Percentiles rank a stretch among this genome's conserved stretches.
phyloP scores from a whole-genome alignment of 2,797 vertebrate genomes.

The Clangula hyemalis region DNA sequence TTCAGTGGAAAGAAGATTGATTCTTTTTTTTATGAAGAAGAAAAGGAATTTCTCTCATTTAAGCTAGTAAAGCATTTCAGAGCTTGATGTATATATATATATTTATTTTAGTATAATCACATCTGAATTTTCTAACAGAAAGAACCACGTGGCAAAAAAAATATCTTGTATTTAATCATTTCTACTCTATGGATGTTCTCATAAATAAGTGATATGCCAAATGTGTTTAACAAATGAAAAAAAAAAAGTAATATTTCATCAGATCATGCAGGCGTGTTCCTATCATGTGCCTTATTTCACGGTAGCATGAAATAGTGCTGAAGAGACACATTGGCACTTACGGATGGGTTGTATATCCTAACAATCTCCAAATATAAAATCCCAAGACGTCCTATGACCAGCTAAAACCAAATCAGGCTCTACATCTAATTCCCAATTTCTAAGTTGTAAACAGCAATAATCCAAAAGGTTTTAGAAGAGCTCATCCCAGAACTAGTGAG shows the following conservation, averaged over 20 bases:
- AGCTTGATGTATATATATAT: not conserved
- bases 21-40: not conserved
- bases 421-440: not conserved
- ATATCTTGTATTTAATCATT: not conserved
- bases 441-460: not conserved
- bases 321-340: not conserved
- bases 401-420: not conserved
- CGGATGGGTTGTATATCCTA: not conserved
- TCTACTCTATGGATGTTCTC: not conserved
- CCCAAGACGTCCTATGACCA: not conserved
- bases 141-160: not conserved
- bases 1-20: not conserved
- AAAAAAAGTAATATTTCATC: not conserved
- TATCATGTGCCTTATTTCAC: not conserved
- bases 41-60: not conserved
- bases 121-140: not conserved
- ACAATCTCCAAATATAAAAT: not conserved
- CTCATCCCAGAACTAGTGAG: not conserved
- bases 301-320: fast-evolving
- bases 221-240: not conserved
- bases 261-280: not conserved
- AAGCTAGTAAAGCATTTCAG: not conserved
- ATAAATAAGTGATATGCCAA: not conserved
- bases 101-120: not conserved
- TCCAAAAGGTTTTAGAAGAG: not conserved